Conservation (phyloP, 2,888 invertebrate species). For the Bombylius discolor region DNA sequence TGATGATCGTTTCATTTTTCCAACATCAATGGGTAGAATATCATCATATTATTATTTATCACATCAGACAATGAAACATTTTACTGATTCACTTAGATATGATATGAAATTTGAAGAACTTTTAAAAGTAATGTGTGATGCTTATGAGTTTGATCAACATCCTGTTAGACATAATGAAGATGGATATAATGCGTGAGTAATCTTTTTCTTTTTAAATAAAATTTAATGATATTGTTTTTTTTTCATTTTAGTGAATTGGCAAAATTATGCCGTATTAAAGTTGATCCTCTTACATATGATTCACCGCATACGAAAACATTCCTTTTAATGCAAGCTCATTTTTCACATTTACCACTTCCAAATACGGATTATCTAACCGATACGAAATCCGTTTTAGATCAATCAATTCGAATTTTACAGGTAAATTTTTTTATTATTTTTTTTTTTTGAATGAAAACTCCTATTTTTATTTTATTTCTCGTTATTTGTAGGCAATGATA, state of each 20-base stretch:
- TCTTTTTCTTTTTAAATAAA: background rate
- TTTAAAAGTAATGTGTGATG: conserved; percentile 65
- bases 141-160: conserved; percentile 80
- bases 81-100: conserved; percentile 53
- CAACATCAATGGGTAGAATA: conserved; percentile 79
- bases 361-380: conserved; percentile 93
- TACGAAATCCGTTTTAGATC: conserved; percentile 92
- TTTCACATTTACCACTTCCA: conserved; percentile 69
- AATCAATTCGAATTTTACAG: conserved; percentile 87
- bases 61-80: conserved; percentile 79
- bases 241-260: conserved; percentile 55
- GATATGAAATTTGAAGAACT: conserved; percentile 57
- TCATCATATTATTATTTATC: conserved; percentile 95
- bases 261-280: conserved; percentile 56
- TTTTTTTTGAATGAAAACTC: background rate
- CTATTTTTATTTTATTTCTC: background rate
- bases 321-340: conserved; percentile 86
- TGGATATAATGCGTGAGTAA: conserved; percentile 64
- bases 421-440: conserved; percentile 34
- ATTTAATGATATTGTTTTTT: conserved; percentile 2
- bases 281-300: conserved; percentile 63
- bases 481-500: conserved; percentile 70
- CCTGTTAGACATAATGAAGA: conserved; percentile 99
- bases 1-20: conserved; percentile 29
- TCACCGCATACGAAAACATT: conserved; percentile 91